These are phyloP conservation scores for Eclectus roratus DNA, from an alignment of 2,113 vertebrate genomes.

Conservation along the genomic window DNA sequence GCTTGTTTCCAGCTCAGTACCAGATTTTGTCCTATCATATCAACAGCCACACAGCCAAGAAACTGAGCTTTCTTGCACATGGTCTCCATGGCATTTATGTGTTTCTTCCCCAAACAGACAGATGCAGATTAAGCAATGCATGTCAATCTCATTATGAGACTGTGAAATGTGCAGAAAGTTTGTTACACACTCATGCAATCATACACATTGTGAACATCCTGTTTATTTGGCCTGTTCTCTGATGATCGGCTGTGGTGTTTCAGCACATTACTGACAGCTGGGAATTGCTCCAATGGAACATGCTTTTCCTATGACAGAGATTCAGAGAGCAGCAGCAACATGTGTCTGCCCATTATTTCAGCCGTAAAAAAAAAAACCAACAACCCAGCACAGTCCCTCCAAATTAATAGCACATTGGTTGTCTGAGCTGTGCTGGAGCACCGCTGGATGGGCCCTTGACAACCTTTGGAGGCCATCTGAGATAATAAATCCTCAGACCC, in stretches of 20 bases:
- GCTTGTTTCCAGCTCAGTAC: constrained; percentile 16
- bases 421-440: constrained; percentile 56
- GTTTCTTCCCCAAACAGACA: constrained; percentile 70
- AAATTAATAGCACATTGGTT: constrained; percentile 83
- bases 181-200: constrained; percentile 82
- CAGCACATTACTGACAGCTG: constrained; percentile 89
- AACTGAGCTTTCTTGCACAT: constrained; percentile 38
- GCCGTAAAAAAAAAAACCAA: background rate
- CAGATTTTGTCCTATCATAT: constrained; percentile 53
- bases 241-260: constrained; percentile 81
- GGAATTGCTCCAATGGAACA: constrained; percentile 88
- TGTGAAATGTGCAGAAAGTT: constrained; percentile 77
- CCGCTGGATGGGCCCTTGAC: constrained; percentile 33
- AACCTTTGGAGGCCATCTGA: constrained; percentile 85
- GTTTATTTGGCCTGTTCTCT: constrained; percentile 84
- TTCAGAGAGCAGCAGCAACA: constrained; percentile 83
- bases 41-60: constrained; percentile 19
- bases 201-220: constrained; percentile 85
- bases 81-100: constrained; percentile 68
- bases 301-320: constrained; percentile 94
- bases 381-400: constrained; percentile 54
- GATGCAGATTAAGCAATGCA: constrained; percentile 74
- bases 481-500: constrained; percentile 88
- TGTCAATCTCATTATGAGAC: constrained; percentile 74
- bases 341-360: constrained; percentile 79